A percentile compares a stretch with the other conserved stretches of the same genome.
Conservation (phyloP, 2,888 invertebrate species). For the Dyspetes luteomarginatus region DNA sequence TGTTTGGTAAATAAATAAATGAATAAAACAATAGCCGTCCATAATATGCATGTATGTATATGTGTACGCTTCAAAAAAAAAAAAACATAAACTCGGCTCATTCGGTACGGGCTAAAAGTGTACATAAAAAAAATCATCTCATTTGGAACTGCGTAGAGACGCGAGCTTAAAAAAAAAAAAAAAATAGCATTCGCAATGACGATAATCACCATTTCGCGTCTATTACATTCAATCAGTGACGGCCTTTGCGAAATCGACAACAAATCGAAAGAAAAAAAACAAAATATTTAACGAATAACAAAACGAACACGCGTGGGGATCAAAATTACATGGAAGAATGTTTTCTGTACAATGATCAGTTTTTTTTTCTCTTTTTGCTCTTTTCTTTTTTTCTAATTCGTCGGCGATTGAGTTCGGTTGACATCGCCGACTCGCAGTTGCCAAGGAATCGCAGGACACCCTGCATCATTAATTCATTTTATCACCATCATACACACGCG, state of each 20-base stretch:
- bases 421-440: slow-evolving; percentile 47
- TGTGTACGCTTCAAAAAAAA: neutral
- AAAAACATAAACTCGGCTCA: slow-evolving; percentile 17
- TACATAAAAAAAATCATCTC: slow-evolving; percentile 13
- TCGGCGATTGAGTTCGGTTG: slow-evolving; percentile 30
- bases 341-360: slow-evolving; percentile 72
- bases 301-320: slow-evolving; percentile 39
- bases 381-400: slow-evolving; percentile 17
- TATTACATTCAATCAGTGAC: slow-evolving; percentile 18
- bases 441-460: slow-evolving; percentile 24
- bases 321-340: slow-evolving; percentile 73
- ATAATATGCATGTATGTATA: slow-evolving; percentile 31
- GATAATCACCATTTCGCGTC: slow-evolving; percentile 11
- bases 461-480: neutral
- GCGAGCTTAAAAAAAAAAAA: slow-evolving; percentile 36
- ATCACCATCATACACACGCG: slow-evolving; percentile 30
- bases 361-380: slow-evolving; percentile 61
- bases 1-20: slow-evolving; percentile 67
- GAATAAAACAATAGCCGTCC: slow-evolving; percentile 52
- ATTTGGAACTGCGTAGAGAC: slow-evolving; percentile 50
- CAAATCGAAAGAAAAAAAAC: slow-evolving; percentile 28
- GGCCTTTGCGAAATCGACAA: slow-evolving; percentile 40
- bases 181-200: slow-evolving; percentile 18
- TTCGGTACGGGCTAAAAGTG: slow-evolving; percentile 36
- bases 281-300: slow-evolving; percentile 41